Base-by-base conservation (phyloP, 2,113 vertebrate species). In the Protobothrops flavoviridis region DNA sequence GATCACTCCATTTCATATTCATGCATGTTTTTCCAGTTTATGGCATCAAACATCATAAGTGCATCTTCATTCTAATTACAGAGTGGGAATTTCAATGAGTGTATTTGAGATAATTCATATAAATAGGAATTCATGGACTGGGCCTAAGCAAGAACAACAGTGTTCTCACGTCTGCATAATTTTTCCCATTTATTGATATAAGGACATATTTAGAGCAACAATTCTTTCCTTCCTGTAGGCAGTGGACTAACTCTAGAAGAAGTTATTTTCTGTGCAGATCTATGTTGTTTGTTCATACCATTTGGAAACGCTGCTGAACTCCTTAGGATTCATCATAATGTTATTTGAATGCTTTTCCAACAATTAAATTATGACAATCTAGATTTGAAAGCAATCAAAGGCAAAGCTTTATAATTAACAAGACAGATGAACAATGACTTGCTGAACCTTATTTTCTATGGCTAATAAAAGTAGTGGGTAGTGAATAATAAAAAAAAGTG, bases 401-500 rank as follows among this genome's bases (percentile, higher is more conserved):
- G 61, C 45, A 93, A 13, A 96, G 85, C 11, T 0, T 45, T 69
- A 39, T 90, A 1, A 74, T 94, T 95, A 91, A 93, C 8, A 59
- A 5, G 93, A 45, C 3, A 53, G 93, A 45, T 5, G 48, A 93
- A 50, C 0, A 20, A 23, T 92, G 61, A 56, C 93, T 93, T 29
- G 21, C 56, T 90, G 61, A 94, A 50, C 52, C 56, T 55, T 90
- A 91, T 57, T 6, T 50, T 29, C 74, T 85, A 94, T 81, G 69
- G 74, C 20, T 81, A 81, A 81, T 43, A 81, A 81, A 81, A 81
- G 33, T 43, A 81, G 74, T 43, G 33, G 33, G 33, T 88, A 10
- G 45, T 86, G 74, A 90, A 0, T 50, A 90, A 50, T 64, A 88
- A 94, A 95, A 94, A 95, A 91, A 39, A 88, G 90, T 3, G 87